These are phyloP conservation scores for Chironomus tepperi DNA, from an alignment of 1,140 invertebrate species.

Conservation along the genomic window DNA sequence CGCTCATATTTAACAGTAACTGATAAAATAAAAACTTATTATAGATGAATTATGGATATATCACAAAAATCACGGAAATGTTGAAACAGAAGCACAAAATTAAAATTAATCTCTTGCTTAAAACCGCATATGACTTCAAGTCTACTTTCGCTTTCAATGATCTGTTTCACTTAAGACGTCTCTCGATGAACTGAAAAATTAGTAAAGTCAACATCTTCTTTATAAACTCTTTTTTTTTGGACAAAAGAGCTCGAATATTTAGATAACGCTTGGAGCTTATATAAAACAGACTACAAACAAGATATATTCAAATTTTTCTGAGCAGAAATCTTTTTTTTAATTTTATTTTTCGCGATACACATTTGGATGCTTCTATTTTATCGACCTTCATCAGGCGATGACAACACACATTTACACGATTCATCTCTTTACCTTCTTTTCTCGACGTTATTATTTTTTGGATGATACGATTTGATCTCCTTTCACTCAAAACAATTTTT, in stretches of 20 bases:
- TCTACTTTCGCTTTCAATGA: slow-evolving; percentile 10
- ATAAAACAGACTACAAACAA: neutral
- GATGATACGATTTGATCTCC: neutral
- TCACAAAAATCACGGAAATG: neutral
- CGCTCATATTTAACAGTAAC: neutral
- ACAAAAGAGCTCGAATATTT: neutral
- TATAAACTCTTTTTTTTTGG: neutral
- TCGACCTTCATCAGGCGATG: slow-evolving; percentile 7
- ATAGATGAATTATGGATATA: neutral
- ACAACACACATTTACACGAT: neutral
- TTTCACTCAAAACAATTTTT: neutral
- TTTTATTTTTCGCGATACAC: neutral
- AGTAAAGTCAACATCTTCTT: slow-evolving; percentile 22
- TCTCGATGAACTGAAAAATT: slow-evolving; percentile 18
- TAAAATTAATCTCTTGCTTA: neutral
- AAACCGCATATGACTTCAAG: neutral
- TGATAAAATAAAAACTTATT: neutral
- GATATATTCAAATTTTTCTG: neutral
- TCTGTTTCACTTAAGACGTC: neutral
- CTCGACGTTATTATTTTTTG: neutral
- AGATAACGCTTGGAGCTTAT: neutral
- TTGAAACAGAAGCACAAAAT: neutral
- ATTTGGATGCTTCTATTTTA: slow-evolving; percentile 11
- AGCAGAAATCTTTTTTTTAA: neutral
- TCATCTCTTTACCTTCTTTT: neutral